phyloP scores from a whole-genome alignment of 2,797 vertebrate species.

The Paratrypauchen microcephalus region DNA sequence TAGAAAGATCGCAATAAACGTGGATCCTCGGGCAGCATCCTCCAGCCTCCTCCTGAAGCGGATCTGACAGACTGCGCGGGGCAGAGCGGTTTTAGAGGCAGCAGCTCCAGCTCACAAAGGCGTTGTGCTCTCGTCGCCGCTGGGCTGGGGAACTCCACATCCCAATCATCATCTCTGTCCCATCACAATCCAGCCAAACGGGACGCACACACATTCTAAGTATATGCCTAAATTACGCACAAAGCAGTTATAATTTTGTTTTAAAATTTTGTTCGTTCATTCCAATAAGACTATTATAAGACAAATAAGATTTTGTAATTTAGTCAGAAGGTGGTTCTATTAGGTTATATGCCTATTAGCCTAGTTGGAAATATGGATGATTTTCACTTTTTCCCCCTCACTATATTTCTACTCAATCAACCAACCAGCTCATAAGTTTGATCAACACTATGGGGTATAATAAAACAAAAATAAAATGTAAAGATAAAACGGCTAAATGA shows the following conservation, averaged over 20 bases:
- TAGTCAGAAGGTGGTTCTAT: neutral
- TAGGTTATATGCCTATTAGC: too few species aligned
- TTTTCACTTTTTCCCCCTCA: neutral
- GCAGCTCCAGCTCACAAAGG: slow-evolving; percentile 39
- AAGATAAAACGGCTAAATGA: too few species aligned
- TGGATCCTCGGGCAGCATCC: slow-evolving; percentile 52
- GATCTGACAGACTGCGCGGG: slow-evolving; percentile 46
- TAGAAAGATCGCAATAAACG: slow-evolving; percentile 23
- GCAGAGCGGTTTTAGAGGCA: slow-evolving; percentile 36
- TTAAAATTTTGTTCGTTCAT: slow-evolving; percentile 15
- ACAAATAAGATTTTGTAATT: too few species aligned
- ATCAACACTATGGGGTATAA: too few species aligned
- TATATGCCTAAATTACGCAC: slow-evolving; percentile 24
- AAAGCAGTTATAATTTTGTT: slow-evolving; percentile 37
- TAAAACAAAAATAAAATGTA: too few species aligned
- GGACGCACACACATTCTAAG: slow-evolving; percentile 19
- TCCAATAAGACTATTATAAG: too few species aligned
- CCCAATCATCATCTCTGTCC: slow-evolving; percentile 37
- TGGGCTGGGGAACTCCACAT: slow-evolving; percentile 49
- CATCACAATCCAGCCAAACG: slow-evolving; percentile 53
- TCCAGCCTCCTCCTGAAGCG: slow-evolving; percentile 49
- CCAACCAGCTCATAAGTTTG: too few species aligned
- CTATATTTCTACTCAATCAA: too few species aligned
- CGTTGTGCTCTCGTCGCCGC: slow-evolving; percentile 48
- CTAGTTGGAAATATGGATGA: neutral